Evolutionary conservation across 2,113 vertebrate genomes (phyloP).

Genomic region (Crocuta crocuta): DNA sequence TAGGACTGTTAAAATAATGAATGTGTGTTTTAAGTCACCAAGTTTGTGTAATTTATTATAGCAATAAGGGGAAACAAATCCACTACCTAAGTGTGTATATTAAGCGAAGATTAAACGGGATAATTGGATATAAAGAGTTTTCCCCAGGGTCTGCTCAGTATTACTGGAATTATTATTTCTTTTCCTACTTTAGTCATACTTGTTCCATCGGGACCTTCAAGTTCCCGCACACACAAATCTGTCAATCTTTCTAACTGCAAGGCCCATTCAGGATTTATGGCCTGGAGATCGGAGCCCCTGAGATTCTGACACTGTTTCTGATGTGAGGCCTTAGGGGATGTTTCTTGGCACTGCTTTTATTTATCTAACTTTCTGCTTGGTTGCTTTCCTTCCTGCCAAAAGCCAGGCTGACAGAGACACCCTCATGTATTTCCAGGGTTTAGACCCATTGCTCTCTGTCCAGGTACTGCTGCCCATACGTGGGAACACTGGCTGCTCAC

Average conservation of each 20-base stretch:
- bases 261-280: neutral
- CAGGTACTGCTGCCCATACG: fast-evolving
- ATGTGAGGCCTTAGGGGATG: neutral
- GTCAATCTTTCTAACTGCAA: neutral
- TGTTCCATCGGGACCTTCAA: neutral
- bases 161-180: neutral
- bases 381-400: neutral
- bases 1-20: neutral
- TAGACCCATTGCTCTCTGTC: neutral
- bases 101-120: neutral
- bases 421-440: neutral
- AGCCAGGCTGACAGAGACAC: neutral
- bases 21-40: neutral
- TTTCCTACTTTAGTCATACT: neutral
- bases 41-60: neutral
- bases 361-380: neutral
- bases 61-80: neutral
- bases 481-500: too few species aligned
- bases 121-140: neutral
- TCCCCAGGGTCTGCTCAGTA: neutral
- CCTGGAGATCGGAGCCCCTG: neutral
- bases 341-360: neutral
- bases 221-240: neutral
- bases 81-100: neutral
- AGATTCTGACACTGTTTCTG: neutral